Base-by-base conservation (phyloP, 2,113 vertebrate genomes). In the Eurypyga helias region DNA sequence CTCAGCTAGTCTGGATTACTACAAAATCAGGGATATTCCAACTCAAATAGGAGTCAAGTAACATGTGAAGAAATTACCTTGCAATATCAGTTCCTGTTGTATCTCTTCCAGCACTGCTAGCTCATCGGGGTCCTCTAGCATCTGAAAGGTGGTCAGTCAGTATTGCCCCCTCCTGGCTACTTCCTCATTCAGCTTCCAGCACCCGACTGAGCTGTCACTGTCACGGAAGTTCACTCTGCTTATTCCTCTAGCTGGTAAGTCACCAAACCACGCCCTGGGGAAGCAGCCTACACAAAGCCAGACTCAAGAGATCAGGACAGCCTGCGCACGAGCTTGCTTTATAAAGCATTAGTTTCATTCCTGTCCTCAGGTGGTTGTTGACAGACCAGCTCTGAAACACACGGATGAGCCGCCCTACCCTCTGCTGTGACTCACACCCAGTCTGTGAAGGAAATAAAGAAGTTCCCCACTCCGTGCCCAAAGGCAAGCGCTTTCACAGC, bases 101-200 rank as follows among this genome's bases (percentile, higher is more conserved):
- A 99, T 99, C 90, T 99, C 99, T 61, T 99, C 99, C 17, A 99
- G 96, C 5, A 98, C 97, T 3, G 98, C 94, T 70, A 99, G 91
- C 48, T 99, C 99, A 43, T 98, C 89, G 0, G 95, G 95, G 51
- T 99, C 98, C n/a, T 98, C 98, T 45, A 94, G 65, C 61, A 96
- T 13, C 92, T 97, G 88, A 61, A 95, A 96, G 29, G 61, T 18
- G 57, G 77, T 13, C 58, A 26, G 23, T 41, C 34, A 77, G 58
- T 34, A 80, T 6, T 36, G 21, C 69, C 33, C 34, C 70, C 26
- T 38, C 17, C 52, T 55, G 72, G 60, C 84, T 65, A 81, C 54
- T n/a, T 60, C 46, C 34, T 89, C 41, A 7, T 33, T 70, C 7
- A 17, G 13, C 29, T 43, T n/a, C 36, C 46, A 89, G 75, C 52